These are phyloP conservation scores for Engystomops pustulosus DNA, from an alignment of 2,113 vertebrate genomes.

Conservation along the genomic window DNA sequence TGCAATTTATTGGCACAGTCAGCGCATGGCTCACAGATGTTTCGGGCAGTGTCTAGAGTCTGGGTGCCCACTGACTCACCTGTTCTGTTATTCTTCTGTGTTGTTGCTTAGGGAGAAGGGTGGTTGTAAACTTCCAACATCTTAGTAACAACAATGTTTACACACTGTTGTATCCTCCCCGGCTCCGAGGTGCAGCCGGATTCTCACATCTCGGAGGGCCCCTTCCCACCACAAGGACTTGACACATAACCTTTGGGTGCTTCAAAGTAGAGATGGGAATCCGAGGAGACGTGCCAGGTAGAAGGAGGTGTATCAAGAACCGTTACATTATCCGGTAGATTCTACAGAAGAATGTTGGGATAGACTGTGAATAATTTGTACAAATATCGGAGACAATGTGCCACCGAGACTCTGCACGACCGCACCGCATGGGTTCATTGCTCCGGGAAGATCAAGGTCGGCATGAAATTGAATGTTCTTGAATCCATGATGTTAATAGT, in stretches of 20 bases:
- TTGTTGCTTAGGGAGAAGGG: conserved; percentile 54
- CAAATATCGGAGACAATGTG: not conserved
- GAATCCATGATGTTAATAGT: not conserved
- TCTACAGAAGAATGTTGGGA: not conserved
- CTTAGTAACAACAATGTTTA: conserved; percentile 44
- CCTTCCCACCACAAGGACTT: not conserved
- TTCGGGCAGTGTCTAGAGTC: not conserved
- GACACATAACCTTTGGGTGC: too few species aligned
- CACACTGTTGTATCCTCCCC: conserved; percentile 14
- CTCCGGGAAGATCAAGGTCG: conserved; percentile 16
- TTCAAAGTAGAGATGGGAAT: too few species aligned
- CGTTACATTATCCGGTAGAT: not conserved
- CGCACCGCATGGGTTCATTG: conserved; percentile 15
- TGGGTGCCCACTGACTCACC: conserved; percentile 48
- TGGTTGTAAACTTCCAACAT: conserved; percentile 15
- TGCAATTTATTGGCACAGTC: conserved; percentile 16
- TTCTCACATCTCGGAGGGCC: not conserved
- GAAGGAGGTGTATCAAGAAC: not conserved
- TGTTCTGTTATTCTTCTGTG: conserved; percentile 36
- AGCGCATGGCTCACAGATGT: conserved; percentile 34
- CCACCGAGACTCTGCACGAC: not conserved
- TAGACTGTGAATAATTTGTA: conserved; percentile 21
- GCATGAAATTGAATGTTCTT: conserved; percentile 4
- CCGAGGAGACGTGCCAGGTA: not conserved
- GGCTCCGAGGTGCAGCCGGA: not conserved